phyloP scores from a whole-genome alignment of 2,113 vertebrate species.

The Cheirogaleus medius region DNA sequence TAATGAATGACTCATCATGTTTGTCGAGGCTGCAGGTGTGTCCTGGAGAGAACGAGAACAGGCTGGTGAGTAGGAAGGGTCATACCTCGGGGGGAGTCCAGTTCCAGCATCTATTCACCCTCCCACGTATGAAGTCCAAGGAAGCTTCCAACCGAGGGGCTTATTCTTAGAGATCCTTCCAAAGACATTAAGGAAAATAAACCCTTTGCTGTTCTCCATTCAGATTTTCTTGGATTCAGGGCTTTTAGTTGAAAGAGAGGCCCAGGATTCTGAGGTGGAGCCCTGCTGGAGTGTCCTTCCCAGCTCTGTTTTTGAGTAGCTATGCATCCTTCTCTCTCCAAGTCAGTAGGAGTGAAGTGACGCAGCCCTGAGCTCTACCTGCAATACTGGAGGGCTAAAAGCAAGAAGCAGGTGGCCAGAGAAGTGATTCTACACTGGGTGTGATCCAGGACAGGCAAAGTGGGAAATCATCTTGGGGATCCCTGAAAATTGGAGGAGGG shows the following conservation, averaged over 20 bases:
- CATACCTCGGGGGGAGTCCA: neutral
- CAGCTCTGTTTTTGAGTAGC: neutral
- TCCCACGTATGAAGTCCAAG: neutral
- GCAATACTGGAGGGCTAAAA: neutral
- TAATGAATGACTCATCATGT: neutral
- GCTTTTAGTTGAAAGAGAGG: neutral
- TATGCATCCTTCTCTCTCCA: neutral
- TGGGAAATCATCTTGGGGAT: neutral
- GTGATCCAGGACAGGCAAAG: neutral
- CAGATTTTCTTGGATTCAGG: neutral
- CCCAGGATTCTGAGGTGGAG: neutral
- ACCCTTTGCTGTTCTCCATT: neutral
- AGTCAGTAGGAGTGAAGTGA: neutral
- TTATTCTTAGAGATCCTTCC: neutral
- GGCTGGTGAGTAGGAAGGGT: neutral
- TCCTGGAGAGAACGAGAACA: neutral
- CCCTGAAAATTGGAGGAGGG: neutral
- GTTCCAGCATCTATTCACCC: neutral
- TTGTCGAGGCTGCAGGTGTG: neutral
- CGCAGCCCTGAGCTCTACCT: neutral
- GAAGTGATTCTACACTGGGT: neutral
- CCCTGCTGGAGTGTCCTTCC: neutral
- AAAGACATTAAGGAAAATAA: neutral
- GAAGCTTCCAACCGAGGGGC: neutral
- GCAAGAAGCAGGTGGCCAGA: neutral